Evolutionary conservation across 2,113 vertebrate genomes (phyloP).

Genomic region (Bucco capensis): DNA sequence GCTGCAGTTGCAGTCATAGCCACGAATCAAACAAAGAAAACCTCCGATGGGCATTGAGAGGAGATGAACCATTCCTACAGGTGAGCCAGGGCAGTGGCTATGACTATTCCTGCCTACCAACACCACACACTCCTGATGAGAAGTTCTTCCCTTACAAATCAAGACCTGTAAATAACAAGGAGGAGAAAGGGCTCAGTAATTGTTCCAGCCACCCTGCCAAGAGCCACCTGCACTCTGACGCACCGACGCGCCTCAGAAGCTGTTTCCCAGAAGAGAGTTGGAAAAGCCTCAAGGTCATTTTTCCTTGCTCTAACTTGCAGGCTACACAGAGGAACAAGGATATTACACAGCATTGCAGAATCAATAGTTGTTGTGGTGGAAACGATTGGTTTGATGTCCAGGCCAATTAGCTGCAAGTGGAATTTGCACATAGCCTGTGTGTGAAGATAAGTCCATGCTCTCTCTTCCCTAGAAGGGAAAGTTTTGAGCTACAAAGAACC

Average conservation of each 20-base stretch:
- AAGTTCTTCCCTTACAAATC: background rate
- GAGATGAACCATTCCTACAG: background rate
- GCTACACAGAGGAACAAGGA: background rate
- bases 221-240: background rate
- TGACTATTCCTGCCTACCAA: background rate
- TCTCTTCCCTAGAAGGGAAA: background rate
- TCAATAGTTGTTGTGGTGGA: conserved; percentile 31
- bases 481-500: background rate
- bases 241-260: background rate
- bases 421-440: background rate
- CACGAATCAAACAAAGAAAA: background rate
- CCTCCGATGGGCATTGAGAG: background rate
- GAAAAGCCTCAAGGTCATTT: conserved; percentile 10
- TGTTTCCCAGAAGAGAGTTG: background rate
- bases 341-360: background rate
- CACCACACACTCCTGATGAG: accelerated
- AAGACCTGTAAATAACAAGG: background rate
- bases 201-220: background rate
- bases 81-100: background rate
- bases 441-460: background rate
- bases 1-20: background rate
- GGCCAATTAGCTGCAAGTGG: conserved; percentile 22
- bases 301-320: background rate
- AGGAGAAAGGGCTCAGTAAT: background rate
- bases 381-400: conserved; percentile 29